A percentile compares a stretch with the other conserved stretches of the same genome.
Conservation (phyloP, 30 jellyfish, hydroid and myxozoan species). For the Rhopilema esculentum region DNA sequence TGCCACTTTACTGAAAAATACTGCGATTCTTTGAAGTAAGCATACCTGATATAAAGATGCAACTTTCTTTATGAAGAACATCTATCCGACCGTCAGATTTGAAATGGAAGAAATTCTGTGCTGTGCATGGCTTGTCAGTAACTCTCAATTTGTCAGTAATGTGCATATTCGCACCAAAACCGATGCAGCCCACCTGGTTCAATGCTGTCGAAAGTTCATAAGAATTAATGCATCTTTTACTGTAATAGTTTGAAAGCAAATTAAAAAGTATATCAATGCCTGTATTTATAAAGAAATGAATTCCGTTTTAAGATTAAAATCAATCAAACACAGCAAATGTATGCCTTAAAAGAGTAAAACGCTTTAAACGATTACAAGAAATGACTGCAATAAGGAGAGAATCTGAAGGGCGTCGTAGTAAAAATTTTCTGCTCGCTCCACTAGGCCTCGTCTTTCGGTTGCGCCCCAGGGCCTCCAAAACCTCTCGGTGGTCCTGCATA, state of each 20-base stretch:
- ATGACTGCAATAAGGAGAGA: too few relatives aligned
- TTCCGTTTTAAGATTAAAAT: too few relatives aligned
- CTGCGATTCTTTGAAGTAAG: neutral
- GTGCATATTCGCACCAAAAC: neutral
- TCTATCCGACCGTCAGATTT: conserved; percentile 8
- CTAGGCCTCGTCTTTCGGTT: too few relatives aligned
- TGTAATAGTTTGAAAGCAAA: too few relatives aligned
- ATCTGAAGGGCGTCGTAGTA: neutral
- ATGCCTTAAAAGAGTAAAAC: too few relatives aligned
- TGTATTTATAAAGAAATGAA: too few relatives aligned
- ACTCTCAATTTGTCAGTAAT: conserved; percentile 1
- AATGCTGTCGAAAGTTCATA: neutral
- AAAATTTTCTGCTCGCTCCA: neutral
- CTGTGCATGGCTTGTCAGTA: conserved; percentile 6
- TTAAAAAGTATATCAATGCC: too few relatives aligned
- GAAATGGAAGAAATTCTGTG: conserved; percentile 5
- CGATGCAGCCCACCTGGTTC: conserved; percentile 22
- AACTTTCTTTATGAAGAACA: neutral
- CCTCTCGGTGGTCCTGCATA: too few relatives aligned
- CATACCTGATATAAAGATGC: conserved; percentile 15
- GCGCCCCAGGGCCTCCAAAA: too few relatives aligned
- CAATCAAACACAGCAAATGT: too few relatives aligned
- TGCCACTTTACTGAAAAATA: too few relatives aligned
- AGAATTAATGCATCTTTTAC: neutral
- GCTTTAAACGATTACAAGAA: too few relatives aligned